Evolutionary conservation across 2,113 vertebrate genomes (phyloP), one percentile per base, ranked within the genome.

Genomic region (Coptodon bakossiorum): DNA sequence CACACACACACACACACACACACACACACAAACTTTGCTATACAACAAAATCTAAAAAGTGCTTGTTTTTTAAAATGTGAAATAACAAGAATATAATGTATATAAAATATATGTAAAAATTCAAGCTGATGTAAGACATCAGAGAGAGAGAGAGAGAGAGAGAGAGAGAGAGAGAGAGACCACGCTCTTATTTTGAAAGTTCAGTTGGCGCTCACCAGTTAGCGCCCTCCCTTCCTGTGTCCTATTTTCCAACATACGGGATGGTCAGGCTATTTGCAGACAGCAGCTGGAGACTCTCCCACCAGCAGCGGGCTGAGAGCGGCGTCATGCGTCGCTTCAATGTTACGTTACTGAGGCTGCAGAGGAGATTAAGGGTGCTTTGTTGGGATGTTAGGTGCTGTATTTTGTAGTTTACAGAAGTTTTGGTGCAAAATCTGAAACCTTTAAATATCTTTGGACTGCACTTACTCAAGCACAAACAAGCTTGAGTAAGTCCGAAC

Each of bases 41-140:
- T 16, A 43, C 13, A 24, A 13, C 5, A 73, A 16, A 27, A 73
- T 17, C 40, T 45, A 4, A 73, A 27, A 10, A 73, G 9, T 73
- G 40, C n/a, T 45, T 73, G 22, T 40, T 73, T 10, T 43, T 10
- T 7, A 3, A 73, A 73, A 73, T 10, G 1, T 73, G 3, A 43
- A 43, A 1, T 45, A 27, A 27, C 68, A 73, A 45, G 0, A 27
- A 45, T 2, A 45, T 16, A 48, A 45, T 40, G n/a, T 14, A 24
- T 40, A 71, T 24, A 13, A 71, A 71, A 71, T 40, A 22, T 68
- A 71, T 71, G 8, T 43, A 71, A 71, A 40, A 71, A 14, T 40
- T 71, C 36, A 40, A 14, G 11, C 34, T 68, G 34, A 13, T 40
- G 1, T 68, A 68, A 14, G n/a, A 40, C n/a, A 24, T 22, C 22